Base-by-base conservation (phyloP, 2,113 vertebrate species). In the Solenodon paradoxus region DNA sequence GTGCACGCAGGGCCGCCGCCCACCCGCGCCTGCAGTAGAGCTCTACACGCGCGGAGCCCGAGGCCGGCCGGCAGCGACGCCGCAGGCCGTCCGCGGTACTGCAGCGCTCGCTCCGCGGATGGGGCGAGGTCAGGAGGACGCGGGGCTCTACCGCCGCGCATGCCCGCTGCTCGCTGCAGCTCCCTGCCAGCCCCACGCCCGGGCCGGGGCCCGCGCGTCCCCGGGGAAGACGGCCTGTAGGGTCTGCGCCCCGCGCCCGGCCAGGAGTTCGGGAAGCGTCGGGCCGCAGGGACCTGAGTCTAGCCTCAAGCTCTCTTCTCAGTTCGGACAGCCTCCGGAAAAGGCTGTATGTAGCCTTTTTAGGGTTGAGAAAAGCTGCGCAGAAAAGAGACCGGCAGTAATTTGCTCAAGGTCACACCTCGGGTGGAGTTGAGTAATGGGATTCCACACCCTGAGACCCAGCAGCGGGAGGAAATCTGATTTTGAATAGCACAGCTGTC, bases 61-160 rank as follows among this genome's bases (percentile, higher is more conserved):
- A 15, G 15, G 35, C 16, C 19, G 1, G 88, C 57, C 20, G 71
- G 55, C 93, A 93, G 94, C 97, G 96, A 96, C 96, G 7, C 86
- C 57, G 1, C 63, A 9, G 92, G 94, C 87, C 35, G 1, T 16
- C 1, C 1, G 28, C 5, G 57, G 82, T 30, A 96, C 86, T 96
- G 90, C 96, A 92, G 68, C 30, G 0, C 81, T 28, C 28, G 49
- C 42, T 3, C 1, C 0, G 3, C 42, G 10, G 71, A 75, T n/a
- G 5, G 38, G 59, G 38, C 38, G 19, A 42, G 5, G 63, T 0
- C 15, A 17, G 63, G 22, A 0, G 26, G 40, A 24, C 9, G 7
- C 0, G 0, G 0, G 28, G 9, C 28, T 86, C 96, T 49, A 85
- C 32, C 1, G 53, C 66, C 17, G 63, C 93, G 95, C 95, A 75